phyloP scores from a whole-genome alignment of 2,888 invertebrate species.

The Hydraecia micacea region DNA sequence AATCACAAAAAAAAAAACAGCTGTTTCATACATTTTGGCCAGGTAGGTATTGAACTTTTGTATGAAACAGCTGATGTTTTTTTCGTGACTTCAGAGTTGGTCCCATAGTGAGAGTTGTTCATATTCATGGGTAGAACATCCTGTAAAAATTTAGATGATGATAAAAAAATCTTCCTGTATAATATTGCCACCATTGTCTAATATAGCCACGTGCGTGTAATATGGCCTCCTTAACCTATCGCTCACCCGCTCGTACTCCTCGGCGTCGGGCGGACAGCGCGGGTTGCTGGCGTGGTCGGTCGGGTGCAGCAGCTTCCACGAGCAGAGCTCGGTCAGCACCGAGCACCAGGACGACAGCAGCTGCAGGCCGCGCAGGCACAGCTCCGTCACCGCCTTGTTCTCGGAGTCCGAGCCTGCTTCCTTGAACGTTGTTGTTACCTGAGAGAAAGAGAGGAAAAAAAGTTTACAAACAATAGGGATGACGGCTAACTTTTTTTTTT shows the following conservation, averaged over 20 bases:
- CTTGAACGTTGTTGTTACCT: slow-evolving; percentile 97
- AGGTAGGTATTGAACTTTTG: too few relatives aligned
- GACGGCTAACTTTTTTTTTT: too few relatives aligned
- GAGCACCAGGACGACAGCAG: slow-evolving; percentile 99
- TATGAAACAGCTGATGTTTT: too few relatives aligned
- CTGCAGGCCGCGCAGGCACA: slow-evolving; percentile 97
- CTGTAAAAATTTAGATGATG: too few relatives aligned
- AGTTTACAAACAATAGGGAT: too few relatives aligned
- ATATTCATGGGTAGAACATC: too few relatives aligned
- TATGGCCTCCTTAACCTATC: too few relatives aligned
- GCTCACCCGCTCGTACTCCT: slow-evolving; percentile 98
- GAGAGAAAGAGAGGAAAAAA: background rate
- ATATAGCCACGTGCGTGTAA: background rate
- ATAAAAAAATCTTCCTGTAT: too few relatives aligned
- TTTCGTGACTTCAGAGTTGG: too few relatives aligned
- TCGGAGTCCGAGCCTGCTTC: slow-evolving; percentile 97
- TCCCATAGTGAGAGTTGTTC: too few relatives aligned
- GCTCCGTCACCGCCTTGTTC: slow-evolving; percentile 96
- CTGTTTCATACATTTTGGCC: too few relatives aligned
- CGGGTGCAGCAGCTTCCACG: slow-evolving; percentile 99
- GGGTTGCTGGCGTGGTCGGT: slow-evolving; percentile 99
- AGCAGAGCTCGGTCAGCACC: slow-evolving; percentile 98
- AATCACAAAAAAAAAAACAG: too few relatives aligned
- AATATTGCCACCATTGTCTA: background rate
- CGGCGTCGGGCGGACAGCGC: slow-evolving; percentile 98